These are phyloP conservation scores for Brachyhypopomus gauderio DNA, from an alignment of 2,113 vertebrate genomes.

Conservation along the genomic window DNA sequence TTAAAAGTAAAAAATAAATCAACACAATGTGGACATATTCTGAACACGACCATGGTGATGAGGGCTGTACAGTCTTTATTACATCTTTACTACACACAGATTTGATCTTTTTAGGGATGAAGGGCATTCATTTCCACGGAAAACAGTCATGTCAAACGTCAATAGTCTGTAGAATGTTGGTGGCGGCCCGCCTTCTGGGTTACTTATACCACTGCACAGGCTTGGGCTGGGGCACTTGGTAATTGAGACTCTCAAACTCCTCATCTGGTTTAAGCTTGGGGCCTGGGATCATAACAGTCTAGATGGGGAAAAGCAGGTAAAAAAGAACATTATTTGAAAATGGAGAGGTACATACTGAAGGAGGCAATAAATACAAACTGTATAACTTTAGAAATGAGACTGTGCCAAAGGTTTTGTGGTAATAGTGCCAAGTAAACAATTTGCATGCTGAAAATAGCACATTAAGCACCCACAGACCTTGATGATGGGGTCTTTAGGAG, in stretches of 20 bases:
- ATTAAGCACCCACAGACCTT: constrained; percentile 78
- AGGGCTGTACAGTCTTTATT: no score
- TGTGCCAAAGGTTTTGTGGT: no score
- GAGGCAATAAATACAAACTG: no score
- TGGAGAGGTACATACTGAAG: no score
- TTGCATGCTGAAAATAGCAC: neutral
- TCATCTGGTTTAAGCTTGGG: constrained; percentile 75
- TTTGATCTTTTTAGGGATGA: neutral
- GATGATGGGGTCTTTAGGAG: constrained; percentile 84
- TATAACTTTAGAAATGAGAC: no score
- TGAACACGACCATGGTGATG: no score
- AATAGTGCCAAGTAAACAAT: neutral
- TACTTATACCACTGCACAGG: constrained; percentile 67
- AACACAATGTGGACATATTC: no score
- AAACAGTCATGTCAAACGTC: constrained; percentile 37
- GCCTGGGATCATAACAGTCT: constrained; percentile 90
- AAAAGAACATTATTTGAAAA: neutral
- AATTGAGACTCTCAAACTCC: constrained; percentile 71
- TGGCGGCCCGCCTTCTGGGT: constrained; percentile 41
- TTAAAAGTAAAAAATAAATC: no score
- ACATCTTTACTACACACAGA: no score
- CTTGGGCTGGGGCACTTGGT: constrained; percentile 64
- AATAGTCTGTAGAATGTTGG: constrained; percentile 32
- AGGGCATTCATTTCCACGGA: neutral
- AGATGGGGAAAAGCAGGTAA: constrained; percentile 48